Conservation (phyloP, 2,113 vertebrate species). For the Helogale parvula region DNA sequence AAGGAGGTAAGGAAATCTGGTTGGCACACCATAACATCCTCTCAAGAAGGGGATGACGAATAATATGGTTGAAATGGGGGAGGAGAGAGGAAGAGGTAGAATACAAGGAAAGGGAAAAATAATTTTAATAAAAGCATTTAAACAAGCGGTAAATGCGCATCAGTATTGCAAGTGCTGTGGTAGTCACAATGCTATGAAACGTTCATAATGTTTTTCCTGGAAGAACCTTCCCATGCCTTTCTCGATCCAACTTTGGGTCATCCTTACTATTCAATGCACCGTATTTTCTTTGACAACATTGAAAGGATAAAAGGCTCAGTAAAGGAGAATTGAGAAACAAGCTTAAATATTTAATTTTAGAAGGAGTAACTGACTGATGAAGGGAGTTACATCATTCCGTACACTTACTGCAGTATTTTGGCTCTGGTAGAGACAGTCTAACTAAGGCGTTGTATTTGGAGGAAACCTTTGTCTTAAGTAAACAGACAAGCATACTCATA, state of each 20-base stretch:
- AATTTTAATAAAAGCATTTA: not conserved
- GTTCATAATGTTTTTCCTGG: constrained; percentile 13
- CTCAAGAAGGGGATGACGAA: not conserved
- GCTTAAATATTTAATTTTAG: not conserved
- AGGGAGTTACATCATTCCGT: not conserved
- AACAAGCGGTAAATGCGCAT: not conserved
- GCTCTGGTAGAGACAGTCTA: not conserved
- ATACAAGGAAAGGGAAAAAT: not conserved
- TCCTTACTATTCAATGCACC: not conserved
- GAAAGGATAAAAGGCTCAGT: not conserved
- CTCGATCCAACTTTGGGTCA: not conserved
- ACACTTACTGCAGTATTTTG: not conserved
- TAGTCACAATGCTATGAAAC: not conserved
- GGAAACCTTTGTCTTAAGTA: not conserved
- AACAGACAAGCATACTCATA: not conserved
- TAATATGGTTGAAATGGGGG: not conserved
- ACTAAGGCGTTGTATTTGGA: not conserved
- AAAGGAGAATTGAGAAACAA: not conserved
- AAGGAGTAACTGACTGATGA: not conserved
- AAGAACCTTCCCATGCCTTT: not conserved
- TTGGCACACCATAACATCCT: not conserved
- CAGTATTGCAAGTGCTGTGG: not conserved
- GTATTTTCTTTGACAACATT: not conserved
- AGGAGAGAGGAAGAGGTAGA: not conserved
- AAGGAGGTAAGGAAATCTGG: not conserved